These are phyloP conservation scores for Pomacea maculata DNA, from an alignment of 1,140 invertebrate genomes.

Conservation along the genomic window DNA sequence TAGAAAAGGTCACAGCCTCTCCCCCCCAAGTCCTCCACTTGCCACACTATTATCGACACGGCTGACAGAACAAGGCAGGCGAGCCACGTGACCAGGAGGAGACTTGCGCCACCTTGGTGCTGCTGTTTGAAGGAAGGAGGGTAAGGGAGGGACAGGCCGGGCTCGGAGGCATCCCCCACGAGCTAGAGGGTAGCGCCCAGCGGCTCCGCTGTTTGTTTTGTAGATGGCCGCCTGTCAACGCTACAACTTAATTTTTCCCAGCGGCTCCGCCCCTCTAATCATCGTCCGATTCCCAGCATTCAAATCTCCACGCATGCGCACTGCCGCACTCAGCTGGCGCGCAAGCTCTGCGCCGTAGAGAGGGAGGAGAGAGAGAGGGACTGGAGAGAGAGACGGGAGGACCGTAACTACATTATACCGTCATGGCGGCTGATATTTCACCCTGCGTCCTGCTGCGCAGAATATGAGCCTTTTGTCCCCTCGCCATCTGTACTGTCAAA, in stretches of 20 bases:
- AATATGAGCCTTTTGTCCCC: slow-evolving; percentile 30
- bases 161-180: too few species aligned
- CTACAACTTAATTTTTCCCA: slow-evolving; percentile 31
- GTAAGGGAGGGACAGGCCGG: too few species aligned
- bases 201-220: slow-evolving; percentile 27
- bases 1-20: too few species aligned
- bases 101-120: too few species aligned
- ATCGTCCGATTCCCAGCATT: slow-evolving; percentile 19
- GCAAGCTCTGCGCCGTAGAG: slow-evolving; percentile 5
- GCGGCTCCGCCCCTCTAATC: slow-evolving; percentile 31
- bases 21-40: too few species aligned
- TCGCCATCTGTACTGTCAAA: slow-evolving; percentile 32
- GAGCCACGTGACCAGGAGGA: too few species aligned
- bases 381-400: background rate
- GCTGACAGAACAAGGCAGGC: too few species aligned
- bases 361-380: background rate
- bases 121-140: too few species aligned
- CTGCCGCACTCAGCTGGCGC: slow-evolving; percentile 15
- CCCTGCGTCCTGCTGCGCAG: slow-evolving; percentile 25
- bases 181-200: too few species aligned
- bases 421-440: slow-evolving; percentile 30
- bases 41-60: too few species aligned
- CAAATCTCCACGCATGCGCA: slow-evolving; percentile 31
- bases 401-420: slow-evolving; percentile 33
- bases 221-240: slow-evolving; percentile 25